Conservation (phyloP, 2,888 invertebrate genomes). For the Hypomecis atomaria region DNA sequence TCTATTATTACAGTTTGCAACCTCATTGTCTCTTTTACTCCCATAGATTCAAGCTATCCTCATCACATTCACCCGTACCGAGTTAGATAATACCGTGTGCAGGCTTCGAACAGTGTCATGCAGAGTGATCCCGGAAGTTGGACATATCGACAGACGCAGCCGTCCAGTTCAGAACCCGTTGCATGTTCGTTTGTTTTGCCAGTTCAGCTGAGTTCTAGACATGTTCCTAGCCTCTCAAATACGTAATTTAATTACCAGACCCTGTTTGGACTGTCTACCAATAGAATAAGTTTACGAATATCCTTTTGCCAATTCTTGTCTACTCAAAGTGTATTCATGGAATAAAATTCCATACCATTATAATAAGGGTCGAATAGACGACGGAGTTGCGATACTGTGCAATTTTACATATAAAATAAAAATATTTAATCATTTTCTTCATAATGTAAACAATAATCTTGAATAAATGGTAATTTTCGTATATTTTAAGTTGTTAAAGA, state of each 20-base stretch:
- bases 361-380: constrained; percentile 24
- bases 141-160: constrained; percentile 53
- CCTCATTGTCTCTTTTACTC: no score
- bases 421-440: constrained; percentile 35
- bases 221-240: constrained; percentile 71
- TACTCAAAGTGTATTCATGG: constrained; percentile 51
- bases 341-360: constrained; percentile 67
- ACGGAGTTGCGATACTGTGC: constrained; percentile 37
- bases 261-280: constrained; percentile 44
- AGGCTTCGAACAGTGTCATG: constrained; percentile 32
- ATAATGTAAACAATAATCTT: constrained; percentile 24
- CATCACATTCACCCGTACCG: no score
- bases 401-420: constrained; percentile 32
- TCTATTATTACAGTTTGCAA: no score
- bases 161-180: constrained; percentile 64
- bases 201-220: constrained; percentile 42
- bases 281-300: constrained; percentile 47
- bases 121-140: constrained; percentile 43
- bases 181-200: constrained; percentile 42
- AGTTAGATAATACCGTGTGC: no score
- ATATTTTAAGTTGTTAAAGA: constrained; percentile 74
- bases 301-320: constrained; percentile 49
- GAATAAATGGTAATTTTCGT: constrained; percentile 27
- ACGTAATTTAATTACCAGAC: constrained; percentile 61
- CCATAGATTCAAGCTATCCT: no score